Evolutionary conservation across 2,797 vertebrate species (phyloP), one percentile per base, ranked within the genome.

Genomic region (Melanotaenia boesemani): DNA sequence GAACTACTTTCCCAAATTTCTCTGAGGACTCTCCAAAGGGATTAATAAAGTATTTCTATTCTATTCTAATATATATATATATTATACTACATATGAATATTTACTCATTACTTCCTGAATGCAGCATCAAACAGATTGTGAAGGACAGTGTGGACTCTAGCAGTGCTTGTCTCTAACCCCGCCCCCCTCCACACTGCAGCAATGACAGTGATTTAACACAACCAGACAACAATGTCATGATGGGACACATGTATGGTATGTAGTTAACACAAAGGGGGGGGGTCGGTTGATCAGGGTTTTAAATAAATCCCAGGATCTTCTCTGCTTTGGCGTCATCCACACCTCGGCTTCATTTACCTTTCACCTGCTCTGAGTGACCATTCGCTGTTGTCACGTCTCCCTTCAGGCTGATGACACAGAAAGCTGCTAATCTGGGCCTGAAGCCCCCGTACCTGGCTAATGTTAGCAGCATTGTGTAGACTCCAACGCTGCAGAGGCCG

Each of bases 261-360:
- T 37, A 16, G 6, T 58, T 30, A 61, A 69, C n/a, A 24, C 39
- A 69, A 36, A 24, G 44, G 18, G 55, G 55, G 55, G 60, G 24
- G 28, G 36, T 39, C 34, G 15, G 67, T 26, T 13, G 6, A 37
- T 36, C 1, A 1, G 9, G 9, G 61, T 54, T 63, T 63, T 44
- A 34, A 22, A 56, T 72, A 55, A 67, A 34, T 28, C 76, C 77
- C 60, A 80, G 52, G 46, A 54, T 72, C 26, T 69, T 67, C 56
- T 46, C 69, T 63, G 76, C 63, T 72, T 30, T 34, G 62, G 67
- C 41, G 13, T 61, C 67, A 50, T 20, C 54, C 39, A 54, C 66
- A 64, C 54, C 44, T 76, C n/a, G 24, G 6, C 69, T 63, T 70
- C 36, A 41, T 70, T 34, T 65, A 68, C 63, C 77, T 74, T 61